A percentile compares a stretch with the other conserved stretches of the same genome.
Conservation (phyloP, 2,888 invertebrate species). For the Agonopterix arenella region DNA sequence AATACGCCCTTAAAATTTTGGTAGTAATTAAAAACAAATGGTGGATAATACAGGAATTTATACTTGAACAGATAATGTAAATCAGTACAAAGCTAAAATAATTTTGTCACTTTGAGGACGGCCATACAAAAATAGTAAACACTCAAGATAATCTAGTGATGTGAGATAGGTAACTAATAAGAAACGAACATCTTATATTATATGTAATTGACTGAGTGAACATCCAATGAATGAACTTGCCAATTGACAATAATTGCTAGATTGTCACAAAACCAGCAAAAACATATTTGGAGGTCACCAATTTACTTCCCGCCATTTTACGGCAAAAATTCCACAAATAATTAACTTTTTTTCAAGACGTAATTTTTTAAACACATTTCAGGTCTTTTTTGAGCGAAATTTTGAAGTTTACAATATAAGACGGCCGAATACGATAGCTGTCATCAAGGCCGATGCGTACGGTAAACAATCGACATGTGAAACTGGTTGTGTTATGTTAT, state of each 20-base stretch:
- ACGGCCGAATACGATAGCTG: conserved; percentile 40
- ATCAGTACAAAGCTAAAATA: too few relatives aligned
- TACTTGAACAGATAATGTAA: too few relatives aligned
- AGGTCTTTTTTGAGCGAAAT: conserved; percentile 20
- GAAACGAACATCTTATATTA: too few relatives aligned
- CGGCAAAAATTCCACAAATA: conserved; percentile 9
- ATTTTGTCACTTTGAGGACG: too few relatives aligned
- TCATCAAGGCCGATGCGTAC: conserved; percentile 18
- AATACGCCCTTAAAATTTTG: too few relatives aligned
- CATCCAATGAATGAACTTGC: conserved; percentile 30
- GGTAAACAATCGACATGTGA: conserved; percentile 46
- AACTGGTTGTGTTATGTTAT: conserved; percentile 48
- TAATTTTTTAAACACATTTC: conserved; percentile 22
- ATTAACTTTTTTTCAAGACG: conserved; percentile 14
- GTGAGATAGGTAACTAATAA: too few relatives aligned
- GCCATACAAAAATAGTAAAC: too few relatives aligned
- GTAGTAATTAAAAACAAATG: too few relatives aligned
- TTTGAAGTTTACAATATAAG: conserved; percentile 35
- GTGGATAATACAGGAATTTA: too few relatives aligned
- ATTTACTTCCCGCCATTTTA: conserved; percentile 19
- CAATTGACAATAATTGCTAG: conserved; percentile 54
- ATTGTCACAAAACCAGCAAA: conserved; percentile 17
- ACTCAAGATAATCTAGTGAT: too few relatives aligned
- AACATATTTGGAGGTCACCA: conserved; percentile 39
- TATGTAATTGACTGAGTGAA: conserved; percentile 36